phyloP scores from a whole-genome alignment of 1,140 invertebrate genomes.

The Eulimnadia texana region DNA sequence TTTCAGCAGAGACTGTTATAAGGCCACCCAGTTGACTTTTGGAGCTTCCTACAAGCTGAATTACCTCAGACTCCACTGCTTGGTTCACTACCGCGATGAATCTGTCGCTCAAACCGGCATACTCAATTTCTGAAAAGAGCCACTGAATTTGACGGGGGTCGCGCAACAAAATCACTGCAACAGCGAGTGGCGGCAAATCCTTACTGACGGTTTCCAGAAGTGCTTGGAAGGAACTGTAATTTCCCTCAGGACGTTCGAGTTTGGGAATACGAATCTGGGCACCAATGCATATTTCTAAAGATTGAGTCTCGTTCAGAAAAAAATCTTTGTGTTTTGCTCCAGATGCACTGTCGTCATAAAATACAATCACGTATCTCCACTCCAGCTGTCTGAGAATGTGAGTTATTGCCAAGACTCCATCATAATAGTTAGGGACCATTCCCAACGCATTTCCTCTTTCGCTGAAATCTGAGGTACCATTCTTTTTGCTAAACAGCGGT shows the following conservation, averaged over 20 bases:
- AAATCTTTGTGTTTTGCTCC: not conserved
- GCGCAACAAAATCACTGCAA: conserved; percentile 7
- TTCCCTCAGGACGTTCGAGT: not conserved
- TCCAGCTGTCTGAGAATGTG: not conserved
- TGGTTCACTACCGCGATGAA: conserved; percentile 2
- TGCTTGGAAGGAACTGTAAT: too few species aligned
- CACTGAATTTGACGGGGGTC: not conserved
- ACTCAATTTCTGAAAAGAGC: not conserved
- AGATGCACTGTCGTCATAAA: conserved; percentile 8
- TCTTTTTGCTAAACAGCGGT: not conserved
- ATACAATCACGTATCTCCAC: conserved; percentile 11
- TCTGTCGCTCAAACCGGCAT: not conserved
- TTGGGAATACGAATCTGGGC: conserved; percentile 3
- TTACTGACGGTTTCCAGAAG: not conserved
- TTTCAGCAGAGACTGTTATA: conserved; percentile 11
- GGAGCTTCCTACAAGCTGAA: not conserved
- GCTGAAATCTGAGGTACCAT: not conserved
- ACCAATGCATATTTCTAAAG: conserved; percentile 11
- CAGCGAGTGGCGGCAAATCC: conserved; percentile 3
- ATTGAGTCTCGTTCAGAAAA: not conserved
- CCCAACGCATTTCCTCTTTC: too few species aligned
- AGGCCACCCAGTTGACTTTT: not conserved
- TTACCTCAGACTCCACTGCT: not conserved
- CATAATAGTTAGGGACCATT: not conserved
- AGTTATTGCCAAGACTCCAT: conserved; percentile 4